Base-by-base conservation (phyloP, 2,113 vertebrate genomes). In the Tichodroma muraria region DNA sequence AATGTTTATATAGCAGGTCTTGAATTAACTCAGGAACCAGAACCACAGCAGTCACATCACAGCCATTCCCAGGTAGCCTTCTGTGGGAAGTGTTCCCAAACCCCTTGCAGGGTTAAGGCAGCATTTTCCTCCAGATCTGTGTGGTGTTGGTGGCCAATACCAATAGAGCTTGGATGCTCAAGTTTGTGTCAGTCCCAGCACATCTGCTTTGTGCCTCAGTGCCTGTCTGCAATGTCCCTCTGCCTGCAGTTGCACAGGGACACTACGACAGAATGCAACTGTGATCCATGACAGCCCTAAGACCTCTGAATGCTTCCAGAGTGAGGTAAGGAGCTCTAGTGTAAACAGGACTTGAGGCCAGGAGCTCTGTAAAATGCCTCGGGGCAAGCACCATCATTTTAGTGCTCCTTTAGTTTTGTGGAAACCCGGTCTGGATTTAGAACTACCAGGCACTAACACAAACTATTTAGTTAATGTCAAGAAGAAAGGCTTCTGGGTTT, bases 261-360 rank as follows among this genome's bases (percentile, higher is more conserved):
- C 50, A 10, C 47, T 35, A 15, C 1, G 13, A 19, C 70, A 90
- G 71, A 73, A 44, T 38, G 59, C 56, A 83, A 18, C 30, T 72
- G 44, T 72, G 76, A 77, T 65, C 82, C 59, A 59, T n/a, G 72
- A 15, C 63, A 33, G 20, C 35, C 53, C 52, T 54, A 52, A 80
- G 64, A 80, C 56, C 59, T 83, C 64, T 70, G 44, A 70, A 85
- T 92, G 35, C 52, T 90, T 90, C 69, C 65, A 66, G 66, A 19
- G 38, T 88, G 59, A 90, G 56, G 72, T 80, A 78, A 94, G 60
- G 38, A 78, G 33, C 72, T 63, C 47, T 52, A 66, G 11, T 80
- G 59, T 90, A 95, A 96, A 90, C 60, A 88, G 85, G 76, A 78
- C 19, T 80, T 9, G 27, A 96, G 44, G 38, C 64, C 82, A 75